phyloP scores from a whole-genome alignment of 2,113 vertebrate genomes.

The Oostethus manadensis region DNA sequence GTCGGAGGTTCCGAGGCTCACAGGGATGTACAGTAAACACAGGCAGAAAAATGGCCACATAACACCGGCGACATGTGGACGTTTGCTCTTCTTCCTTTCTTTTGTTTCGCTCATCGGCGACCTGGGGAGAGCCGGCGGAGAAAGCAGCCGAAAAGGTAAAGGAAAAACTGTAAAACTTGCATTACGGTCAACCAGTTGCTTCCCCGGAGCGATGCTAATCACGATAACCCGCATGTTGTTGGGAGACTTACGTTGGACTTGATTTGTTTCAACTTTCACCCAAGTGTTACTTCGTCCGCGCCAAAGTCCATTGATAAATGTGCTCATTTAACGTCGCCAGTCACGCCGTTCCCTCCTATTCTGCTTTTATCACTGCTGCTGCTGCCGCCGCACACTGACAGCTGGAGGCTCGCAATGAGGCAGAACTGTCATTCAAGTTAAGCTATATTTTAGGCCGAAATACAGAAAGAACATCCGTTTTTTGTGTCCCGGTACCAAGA shows the following conservation, averaged over 20 bases:
- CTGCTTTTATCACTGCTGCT: not conserved
- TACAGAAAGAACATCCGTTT: too few relatives aligned
- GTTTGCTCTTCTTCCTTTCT: constrained; percentile 33
- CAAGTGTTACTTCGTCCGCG: not conserved
- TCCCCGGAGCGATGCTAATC: not conserved
- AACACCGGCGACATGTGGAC: constrained; percentile 47
- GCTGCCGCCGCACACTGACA: too few relatives aligned
- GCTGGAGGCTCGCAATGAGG: too few relatives aligned
- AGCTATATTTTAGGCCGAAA: too few relatives aligned
- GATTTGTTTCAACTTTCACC: too few relatives aligned
- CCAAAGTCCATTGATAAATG: constrained; percentile 5
- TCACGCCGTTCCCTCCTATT: not conserved
- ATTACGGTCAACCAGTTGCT: constrained; percentile 60
- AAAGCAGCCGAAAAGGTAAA: constrained; percentile 56
- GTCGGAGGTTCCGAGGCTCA: constrained; percentile 53
- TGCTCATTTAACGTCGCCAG: not conserved
- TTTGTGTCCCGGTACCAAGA: too few relatives aligned
- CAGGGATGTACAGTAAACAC: constrained; percentile 81
- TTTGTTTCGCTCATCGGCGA: constrained; percentile 55
- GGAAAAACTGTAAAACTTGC: constrained; percentile 52
- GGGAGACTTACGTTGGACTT: too few relatives aligned
- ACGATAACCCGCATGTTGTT: too few relatives aligned
- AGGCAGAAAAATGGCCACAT: constrained; percentile 72
- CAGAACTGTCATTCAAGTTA: too few relatives aligned
- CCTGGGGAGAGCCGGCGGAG: constrained; percentile 43